Base-by-base conservation (phyloP, 2,888 invertebrate genomes). In the Temnothorax unifasciatus region DNA sequence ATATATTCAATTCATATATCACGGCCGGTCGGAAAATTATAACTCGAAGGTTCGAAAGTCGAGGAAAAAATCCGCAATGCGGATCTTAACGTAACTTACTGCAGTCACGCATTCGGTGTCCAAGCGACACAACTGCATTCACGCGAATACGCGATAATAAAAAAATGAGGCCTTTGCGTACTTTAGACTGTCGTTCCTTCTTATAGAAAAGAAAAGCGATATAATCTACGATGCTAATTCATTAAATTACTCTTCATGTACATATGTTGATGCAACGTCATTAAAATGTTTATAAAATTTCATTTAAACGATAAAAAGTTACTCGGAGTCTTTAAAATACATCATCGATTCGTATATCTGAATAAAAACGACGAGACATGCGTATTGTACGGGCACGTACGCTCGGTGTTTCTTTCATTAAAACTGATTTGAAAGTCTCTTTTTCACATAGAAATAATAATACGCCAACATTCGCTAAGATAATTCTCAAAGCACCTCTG, bases 231-330 rank as follows among this genome's bases (percentile, higher is more conserved):
- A 77, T 44, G 41, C 54, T 77, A 69, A 69, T 77, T 77, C 69
- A 29, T 77, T 77, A 77, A 77, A 77, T 77, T 77, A 81, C 73
- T 81, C 73, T 73, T 81, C 79, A 47, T 73, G 57, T 79, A 57
- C 79, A 73, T 34, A 64, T 59, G 47, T 73, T 73, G 59, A 59
- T 81, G 74, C 74, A 73, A 81, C 57, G 57, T 81, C 13, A 57
- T 79, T 73, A 81, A 81, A 59, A 73, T 81, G 74, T 81, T 81
- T 81, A 81, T 59, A 81, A 81, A 81, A 59, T 81, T 81, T 73
- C 57, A 79, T 81, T 73, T 73, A 73, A 81, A 81, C 44, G 73
- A 73, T 69, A 77, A 69, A 77, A 69, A 54, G 71, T 69, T 75
- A 66, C 47, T 81, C 47, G 73, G 34, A 73, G 44, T 34, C 21